Percentiles rank a stretch among this genome's conserved stretches.
Evolutionary conservation across 2,113 vertebrate genomes (phyloP).

Genomic region (Antennarius striatus): DNA sequence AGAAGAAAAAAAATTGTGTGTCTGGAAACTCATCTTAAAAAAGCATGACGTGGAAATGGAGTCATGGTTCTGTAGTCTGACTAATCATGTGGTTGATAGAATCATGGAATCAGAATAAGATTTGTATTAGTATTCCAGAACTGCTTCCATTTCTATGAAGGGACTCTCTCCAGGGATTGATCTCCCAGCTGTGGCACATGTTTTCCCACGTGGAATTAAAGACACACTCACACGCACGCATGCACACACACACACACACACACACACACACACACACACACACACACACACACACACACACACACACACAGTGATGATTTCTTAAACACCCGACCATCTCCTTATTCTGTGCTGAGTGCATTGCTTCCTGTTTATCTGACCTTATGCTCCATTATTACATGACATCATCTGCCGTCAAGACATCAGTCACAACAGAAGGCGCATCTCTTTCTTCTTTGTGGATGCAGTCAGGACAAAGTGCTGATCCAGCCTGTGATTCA

Average conservation of each 20-base stretch:
- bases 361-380: constrained; percentile 7
- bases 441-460: background rate
- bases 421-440: constrained; percentile 16
- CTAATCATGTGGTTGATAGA: constrained; percentile 16
- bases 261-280: background rate
- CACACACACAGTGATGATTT: background rate
- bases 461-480: background rate
- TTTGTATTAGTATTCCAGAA: constrained; percentile 45
- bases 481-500: constrained; percentile 48
- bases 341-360: background rate
- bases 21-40: constrained; percentile 14
- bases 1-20: constrained; percentile 8
- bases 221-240: background rate
- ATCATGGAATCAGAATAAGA: constrained; percentile 45
- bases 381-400: constrained; percentile 31
- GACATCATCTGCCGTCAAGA: constrained; percentile 37
- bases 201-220: constrained; percentile 6
- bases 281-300: background rate
- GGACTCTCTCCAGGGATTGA: constrained; percentile 7
- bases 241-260: background rate
- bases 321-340: constrained; percentile 1
- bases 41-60: constrained; percentile 44
- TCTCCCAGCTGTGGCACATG: constrained; percentile 25
- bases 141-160: constrained; percentile 36
- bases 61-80: constrained; percentile 27